Conservation (phyloP, 2,888 invertebrate genomes). For the Drosophila subquinaria region DNA sequence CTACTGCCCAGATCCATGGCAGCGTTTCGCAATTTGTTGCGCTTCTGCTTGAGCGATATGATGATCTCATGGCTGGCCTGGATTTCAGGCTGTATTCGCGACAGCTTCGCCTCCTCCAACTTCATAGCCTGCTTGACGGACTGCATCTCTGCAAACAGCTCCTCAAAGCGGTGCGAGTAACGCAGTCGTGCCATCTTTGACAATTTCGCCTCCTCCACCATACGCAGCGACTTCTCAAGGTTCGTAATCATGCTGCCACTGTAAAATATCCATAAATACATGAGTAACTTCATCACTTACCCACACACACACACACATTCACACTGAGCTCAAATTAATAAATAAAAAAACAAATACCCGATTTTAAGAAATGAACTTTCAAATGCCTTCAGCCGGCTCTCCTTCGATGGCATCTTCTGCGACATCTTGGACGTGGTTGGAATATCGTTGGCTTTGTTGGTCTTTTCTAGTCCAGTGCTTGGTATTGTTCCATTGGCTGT, state of each 20-base stretch:
- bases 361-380: constrained; percentile 80
- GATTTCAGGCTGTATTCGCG: constrained; percentile 82
- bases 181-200: constrained; percentile 79
- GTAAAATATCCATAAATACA: constrained; percentile 3
- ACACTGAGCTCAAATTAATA: background rate
- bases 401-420: constrained; percentile 50
- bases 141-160: constrained; percentile 78
- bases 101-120: constrained; percentile 77
- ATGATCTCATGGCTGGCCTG: constrained; percentile 80
- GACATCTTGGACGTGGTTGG: constrained; percentile 21
- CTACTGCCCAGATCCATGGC: constrained; percentile 78
- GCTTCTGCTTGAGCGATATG: constrained; percentile 77
- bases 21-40: constrained; percentile 75
- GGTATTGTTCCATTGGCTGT: background rate
- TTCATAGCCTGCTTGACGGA: constrained; percentile 69
- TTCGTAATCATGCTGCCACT: constrained; percentile 81
- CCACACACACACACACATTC: background rate
- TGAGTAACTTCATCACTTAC: background rate
- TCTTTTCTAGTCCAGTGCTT: background rate
- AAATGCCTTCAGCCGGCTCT: constrained; percentile 74
- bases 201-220: constrained; percentile 80
- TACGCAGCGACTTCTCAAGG: constrained; percentile 80
- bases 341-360: constrained; percentile 65
- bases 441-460: background rate
- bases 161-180: constrained; percentile 76